Base-by-base conservation (phyloP, 2,888 invertebrate genomes). In the Agrenia bidenticulata region DNA sequence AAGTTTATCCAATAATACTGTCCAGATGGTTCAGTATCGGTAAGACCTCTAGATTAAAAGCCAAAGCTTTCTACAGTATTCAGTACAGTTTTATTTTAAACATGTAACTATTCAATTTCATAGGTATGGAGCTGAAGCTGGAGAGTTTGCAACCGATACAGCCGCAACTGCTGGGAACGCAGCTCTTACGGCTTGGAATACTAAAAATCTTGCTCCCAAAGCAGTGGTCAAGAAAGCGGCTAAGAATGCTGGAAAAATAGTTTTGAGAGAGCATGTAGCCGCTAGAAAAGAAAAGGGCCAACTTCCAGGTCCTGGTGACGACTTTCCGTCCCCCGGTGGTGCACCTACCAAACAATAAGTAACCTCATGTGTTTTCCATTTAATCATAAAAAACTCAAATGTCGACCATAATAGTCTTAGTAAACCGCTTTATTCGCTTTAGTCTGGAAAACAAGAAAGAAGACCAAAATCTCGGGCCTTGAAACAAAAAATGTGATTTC, bases 1-100 rank as follows among this genome's bases (percentile, higher is more conserved):
- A 27, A 75, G 73, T 60, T 79, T 90, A 24, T 85, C 88, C 57
- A 82, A 87, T 73, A 89, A 90, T 79, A 89, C 89, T 0, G 89
- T 89, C 0, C 84, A 85, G 77, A 84, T 89, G 61, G 88, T 90
- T 45, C 82, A 86, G 74, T 86, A 90, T 78, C 89, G 86, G 89
- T 89, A 81, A 80, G 17, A 78, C 24, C 9, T 15, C 7, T 15
- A 15, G 19, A 19, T 37, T 1, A 26, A 26, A 19, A 9, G 39
- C 27, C 21, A 17, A 21, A 50, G 24, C 23, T 24, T 49, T 49
- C 17, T 9, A 9, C 39, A 39, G 15, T 39, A 7, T 39, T 9
- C 17, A 49, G 19, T 7, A 37, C 26, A 24, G 15, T 37, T 24
- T 42, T 23, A 11, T 21, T n/a, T n/a, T 32, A 23, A n/a, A 21